Base-by-base conservation (phyloP, 2,113 vertebrate genomes). In the Gopherus evgoodei region DNA sequence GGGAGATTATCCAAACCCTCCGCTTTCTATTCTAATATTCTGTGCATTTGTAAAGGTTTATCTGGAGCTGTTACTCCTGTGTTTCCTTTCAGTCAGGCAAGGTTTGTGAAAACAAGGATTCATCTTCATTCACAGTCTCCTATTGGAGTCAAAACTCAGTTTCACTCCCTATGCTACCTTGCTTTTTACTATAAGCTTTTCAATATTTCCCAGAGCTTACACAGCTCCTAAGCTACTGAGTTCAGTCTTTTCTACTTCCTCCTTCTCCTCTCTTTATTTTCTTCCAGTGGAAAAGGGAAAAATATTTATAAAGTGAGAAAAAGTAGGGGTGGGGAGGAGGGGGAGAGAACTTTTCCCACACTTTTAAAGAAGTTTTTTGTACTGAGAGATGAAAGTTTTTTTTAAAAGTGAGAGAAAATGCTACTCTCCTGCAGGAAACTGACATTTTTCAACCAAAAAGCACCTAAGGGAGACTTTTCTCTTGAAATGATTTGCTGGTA, bases 101-200 rank as follows among this genome's bases (percentile, higher is more conserved):
- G 35, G 54, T 78, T 87, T 75, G 53, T 85, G 86, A 62, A 88
- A 86, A 90, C 83, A 44, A 27, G 21, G 83, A 87, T 95, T 95
- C 92, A 81, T 97, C 93, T 95, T 81, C 93, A 85, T 92, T 95
- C 90, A 93, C 83, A 88, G 90, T 81, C 95, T 93, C 72, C 17
- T 88, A 72, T 62, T 72, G 93, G 86, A 90, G 29, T 72, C 81
- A 85, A 89, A 94, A 89, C 81, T 81, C 27, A 29, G 53, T 89
- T 92, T 95, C 86, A 53, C 29, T 88, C 65, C 0, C 5, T 10
- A 2, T 19, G 27, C 42, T 84, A 85, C 87, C 92, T 91, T 81
- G 84, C 87, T 86, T 91, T 38, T 2, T 44, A 21, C 78, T 44
- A 42, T 1, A 59, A 84, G 94, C 81, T 92, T 96, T 81, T 86